Percentiles rank a stretch among this genome's conserved stretches.
Evolutionary conservation across 2,113 vertebrate genomes (phyloP).

Genomic region (Festucalex cinctus): DNA sequence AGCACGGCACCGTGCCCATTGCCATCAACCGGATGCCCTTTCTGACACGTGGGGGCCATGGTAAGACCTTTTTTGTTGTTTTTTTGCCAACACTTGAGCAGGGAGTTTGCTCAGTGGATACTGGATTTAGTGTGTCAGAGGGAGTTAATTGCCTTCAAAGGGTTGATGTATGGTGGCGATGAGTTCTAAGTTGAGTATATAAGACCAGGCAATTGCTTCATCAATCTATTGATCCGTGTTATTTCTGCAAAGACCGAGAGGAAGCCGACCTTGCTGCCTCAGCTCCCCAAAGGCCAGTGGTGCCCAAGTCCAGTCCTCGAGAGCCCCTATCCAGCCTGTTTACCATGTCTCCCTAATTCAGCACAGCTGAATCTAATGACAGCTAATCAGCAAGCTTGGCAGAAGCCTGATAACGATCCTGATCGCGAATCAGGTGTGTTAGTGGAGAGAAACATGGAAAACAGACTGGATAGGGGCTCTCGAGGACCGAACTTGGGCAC

Average conservation of each 20-base stretch:
- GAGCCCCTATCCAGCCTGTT: too few relatives aligned
- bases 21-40: conserved; percentile 95
- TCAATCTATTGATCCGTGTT: conserved; percentile 54
- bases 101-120: conserved; percentile 1
- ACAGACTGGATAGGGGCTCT: too few relatives aligned
- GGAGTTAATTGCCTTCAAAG: conserved; percentile 34
- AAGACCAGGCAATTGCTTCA: conserved; percentile 33
- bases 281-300: conserved; percentile 13
- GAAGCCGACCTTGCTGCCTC: conserved; percentile 20
- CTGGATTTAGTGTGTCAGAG: conserved; percentile 21
- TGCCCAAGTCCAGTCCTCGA: too few relatives aligned
- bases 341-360: too few relatives aligned
- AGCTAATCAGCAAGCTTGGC: too few relatives aligned
- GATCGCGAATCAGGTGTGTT: too few relatives aligned
- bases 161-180: conserved; percentile 33
- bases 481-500: too few relatives aligned
- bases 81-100: background rate
- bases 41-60: conserved; percentile 87
- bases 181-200: conserved; percentile 33
- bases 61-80: conserved; percentile 72
- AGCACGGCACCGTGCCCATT: conserved; percentile 89
- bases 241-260: conserved; percentile 33
- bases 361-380: too few relatives aligned
- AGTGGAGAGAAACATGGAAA: too few relatives aligned
- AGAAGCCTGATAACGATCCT: too few relatives aligned